These are phyloP conservation scores for Germaria angustata DNA, from an alignment of 2,888 invertebrate genomes.

Conservation along the genomic window DNA sequence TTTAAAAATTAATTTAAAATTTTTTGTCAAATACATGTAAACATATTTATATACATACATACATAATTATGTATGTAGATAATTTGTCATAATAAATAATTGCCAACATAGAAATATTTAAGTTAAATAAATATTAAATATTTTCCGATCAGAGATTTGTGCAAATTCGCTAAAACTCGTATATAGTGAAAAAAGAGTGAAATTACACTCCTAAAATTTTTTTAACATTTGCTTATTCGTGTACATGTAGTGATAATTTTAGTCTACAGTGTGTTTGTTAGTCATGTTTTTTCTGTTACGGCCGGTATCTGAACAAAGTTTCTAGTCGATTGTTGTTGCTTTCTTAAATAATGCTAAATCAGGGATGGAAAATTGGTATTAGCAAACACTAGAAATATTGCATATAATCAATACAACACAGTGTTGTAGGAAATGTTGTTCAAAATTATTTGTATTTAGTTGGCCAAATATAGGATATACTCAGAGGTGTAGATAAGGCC, in stretches of 20 bases:
- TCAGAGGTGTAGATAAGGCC: no score
- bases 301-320: conserved; percentile 47
- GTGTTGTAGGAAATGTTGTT: no score
- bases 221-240: conserved; percentile 5
- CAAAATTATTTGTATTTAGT: no score
- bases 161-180: conserved; percentile 2
- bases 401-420: no score
- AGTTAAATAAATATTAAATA: background rate
- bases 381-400: background rate
- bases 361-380: conserved; percentile 19
- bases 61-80: background rate
- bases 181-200: conserved; percentile 17
- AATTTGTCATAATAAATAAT: background rate
- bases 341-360: background rate
- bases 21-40: background rate
- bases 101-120: background rate
- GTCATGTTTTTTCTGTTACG: conserved; percentile 31
- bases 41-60: background rate
- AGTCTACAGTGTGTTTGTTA: background rate
- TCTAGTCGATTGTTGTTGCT: conserved; percentile 28
- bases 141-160: background rate
- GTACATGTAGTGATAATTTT: conserved; percentile 16
- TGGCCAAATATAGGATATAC: no score
- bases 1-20: background rate
- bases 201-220: background rate